Conservation (phyloP, 2,113 vertebrate species). For the Pteropus alecto region DNA sequence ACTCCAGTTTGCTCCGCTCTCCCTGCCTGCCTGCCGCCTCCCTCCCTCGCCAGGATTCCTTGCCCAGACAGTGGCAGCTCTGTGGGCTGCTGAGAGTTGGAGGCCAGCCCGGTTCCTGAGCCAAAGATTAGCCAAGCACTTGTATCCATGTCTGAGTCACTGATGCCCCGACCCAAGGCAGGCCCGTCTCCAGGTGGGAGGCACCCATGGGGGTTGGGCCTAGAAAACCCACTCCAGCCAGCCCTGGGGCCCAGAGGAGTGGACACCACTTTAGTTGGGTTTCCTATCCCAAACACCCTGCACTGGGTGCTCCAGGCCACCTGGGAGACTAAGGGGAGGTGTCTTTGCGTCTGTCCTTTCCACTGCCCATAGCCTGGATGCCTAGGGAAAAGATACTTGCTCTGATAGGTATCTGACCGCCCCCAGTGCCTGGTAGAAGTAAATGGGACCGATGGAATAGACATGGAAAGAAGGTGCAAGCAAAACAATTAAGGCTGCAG, state of each 20-base stretch:
- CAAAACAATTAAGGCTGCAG: not conserved
- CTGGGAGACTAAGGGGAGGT: not conserved
- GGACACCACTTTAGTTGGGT: fast-evolving
- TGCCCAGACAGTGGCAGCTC: not conserved
- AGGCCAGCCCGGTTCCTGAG: not conserved
- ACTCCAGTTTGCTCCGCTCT: not conserved
- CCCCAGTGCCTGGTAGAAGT: not conserved
- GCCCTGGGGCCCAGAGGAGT: not conserved
- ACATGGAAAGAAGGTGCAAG: too few species aligned
- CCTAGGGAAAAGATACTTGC: not conserved
- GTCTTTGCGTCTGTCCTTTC: not conserved
- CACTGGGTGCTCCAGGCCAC: fast-evolving
- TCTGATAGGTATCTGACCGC: not conserved
- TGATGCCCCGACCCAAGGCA: not conserved
- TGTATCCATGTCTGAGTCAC: not conserved
- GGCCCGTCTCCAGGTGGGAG: not conserved
- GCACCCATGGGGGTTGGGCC: fast-evolving
- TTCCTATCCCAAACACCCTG: not conserved
- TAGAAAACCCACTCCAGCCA: not conserved
- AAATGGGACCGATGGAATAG: not conserved
- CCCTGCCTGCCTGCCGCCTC: not conserved
- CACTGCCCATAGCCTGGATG: not conserved
- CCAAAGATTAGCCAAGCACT: not conserved
- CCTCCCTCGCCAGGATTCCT: not conserved
- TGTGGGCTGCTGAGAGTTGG: not conserved